A percentile compares a stretch with the other conserved stretches of the same genome.
Conservation (phyloP, 2,888 invertebrate species). For the Xylophagus ater region DNA sequence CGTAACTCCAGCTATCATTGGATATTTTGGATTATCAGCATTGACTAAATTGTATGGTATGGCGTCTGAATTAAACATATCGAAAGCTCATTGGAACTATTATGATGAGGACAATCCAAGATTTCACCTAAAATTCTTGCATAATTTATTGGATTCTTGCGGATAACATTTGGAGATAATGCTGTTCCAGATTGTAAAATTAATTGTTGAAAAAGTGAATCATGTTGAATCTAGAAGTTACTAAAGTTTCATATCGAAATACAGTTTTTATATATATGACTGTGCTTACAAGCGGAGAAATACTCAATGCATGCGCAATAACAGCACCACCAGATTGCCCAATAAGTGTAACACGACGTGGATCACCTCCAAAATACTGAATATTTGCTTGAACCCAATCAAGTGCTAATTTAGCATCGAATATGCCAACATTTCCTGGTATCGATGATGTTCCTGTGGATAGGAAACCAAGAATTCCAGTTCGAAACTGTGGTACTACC, state of each 20-base stretch:
- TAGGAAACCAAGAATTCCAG: conserved; percentile 44
- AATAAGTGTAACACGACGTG: conserved; percentile 40
- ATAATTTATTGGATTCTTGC: neutral
- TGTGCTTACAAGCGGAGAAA: conserved; percentile 35
- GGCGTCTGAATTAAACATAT: conserved; percentile 19
- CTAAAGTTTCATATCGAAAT: neutral
- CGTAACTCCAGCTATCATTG: conserved; percentile 40
- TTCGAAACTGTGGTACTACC: conserved; percentile 42
- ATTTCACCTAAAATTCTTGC: neutral
- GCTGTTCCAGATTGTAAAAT: conserved; percentile 46
- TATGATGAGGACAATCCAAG: neutral
- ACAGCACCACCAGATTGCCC: conserved; percentile 45
- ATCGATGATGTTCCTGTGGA: conserved; percentile 39
- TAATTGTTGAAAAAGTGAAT: conserved; percentile 37
- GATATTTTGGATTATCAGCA: conserved; percentile 22
- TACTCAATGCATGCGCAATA: conserved; percentile 37
- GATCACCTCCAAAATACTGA: conserved; percentile 42
- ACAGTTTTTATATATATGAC: neutral
- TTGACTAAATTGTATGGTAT: conserved; percentile 8
- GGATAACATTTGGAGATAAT: conserved; percentile 40
- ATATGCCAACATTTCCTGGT: conserved; percentile 45
- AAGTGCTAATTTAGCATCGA: conserved; percentile 42
- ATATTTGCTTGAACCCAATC: conserved; percentile 44
- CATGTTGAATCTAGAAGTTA: neutral
- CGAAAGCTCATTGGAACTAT: conserved; percentile 23